A percentile compares a stretch with the other conserved stretches of the same genome.
These are phyloP conservation scores for Ciconia boyciana DNA, from an alignment of 2,113 vertebrate genomes.

Conservation along the genomic window DNA sequence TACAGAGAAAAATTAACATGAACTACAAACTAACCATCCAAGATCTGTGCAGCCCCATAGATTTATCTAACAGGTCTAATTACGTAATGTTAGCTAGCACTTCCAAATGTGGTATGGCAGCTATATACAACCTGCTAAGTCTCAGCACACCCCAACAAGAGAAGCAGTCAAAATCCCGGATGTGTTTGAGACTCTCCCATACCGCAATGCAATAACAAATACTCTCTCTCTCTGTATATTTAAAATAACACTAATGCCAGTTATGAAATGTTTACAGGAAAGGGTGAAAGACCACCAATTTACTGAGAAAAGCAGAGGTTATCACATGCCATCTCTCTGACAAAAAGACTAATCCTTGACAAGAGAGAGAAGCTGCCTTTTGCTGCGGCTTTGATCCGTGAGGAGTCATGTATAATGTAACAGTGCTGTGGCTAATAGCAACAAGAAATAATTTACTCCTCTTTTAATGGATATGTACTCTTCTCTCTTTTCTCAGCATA, in stretches of 20 bases:
- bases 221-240: background rate
- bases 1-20: background rate
- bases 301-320: background rate
- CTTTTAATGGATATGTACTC: background rate
- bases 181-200: too few species aligned
- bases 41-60: background rate
- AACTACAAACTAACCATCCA: background rate
- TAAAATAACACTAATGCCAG: too few species aligned
- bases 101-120: background rate
- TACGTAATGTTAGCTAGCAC: rapidly evolving
- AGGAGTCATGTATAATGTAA: background rate
- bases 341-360: background rate
- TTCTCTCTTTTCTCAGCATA: background rate
- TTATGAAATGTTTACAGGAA: background rate
- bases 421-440: background rate
- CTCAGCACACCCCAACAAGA: background rate
- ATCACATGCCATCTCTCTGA: background rate
- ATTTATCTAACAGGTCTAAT: background rate
- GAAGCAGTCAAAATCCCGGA: background rate
- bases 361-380: background rate
- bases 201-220: rapidly evolving
- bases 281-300: background rate
- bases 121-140: background rate
- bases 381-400: background rate
- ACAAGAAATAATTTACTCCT: background rate